Conservation (phyloP, 1,140 invertebrate genomes). For the Apis cerana region DNA sequence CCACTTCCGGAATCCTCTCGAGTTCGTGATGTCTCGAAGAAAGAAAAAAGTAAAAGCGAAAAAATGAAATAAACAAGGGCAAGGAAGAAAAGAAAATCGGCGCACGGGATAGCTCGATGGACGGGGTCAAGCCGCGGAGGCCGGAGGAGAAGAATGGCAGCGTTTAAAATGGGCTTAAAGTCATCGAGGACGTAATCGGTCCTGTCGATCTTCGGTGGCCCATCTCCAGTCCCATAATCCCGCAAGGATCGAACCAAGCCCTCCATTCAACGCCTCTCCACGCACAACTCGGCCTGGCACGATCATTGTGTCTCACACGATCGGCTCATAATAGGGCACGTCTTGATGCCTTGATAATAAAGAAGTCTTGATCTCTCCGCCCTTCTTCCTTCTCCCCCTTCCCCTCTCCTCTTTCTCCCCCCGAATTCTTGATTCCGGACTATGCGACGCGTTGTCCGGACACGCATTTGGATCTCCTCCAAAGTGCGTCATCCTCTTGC, state of each 20-base stretch:
- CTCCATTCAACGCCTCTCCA: constrained; percentile 41
- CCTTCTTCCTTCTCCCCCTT: neutral
- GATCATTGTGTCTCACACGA: constrained; percentile 60
- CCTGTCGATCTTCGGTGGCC: constrained; percentile 64
- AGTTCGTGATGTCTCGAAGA: neutral
- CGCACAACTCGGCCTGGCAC: constrained; percentile 26
- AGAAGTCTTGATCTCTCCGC: constrained; percentile 22
- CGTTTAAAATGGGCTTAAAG: constrained; percentile 66
- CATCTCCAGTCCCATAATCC: constrained; percentile 51
- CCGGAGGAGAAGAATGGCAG: constrained; percentile 56
- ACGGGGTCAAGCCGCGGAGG: constrained; percentile 37
- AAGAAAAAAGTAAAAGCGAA: neutral
- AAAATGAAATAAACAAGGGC: no score
- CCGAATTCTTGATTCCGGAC: neutral
- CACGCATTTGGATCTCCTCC: constrained; percentile 7
- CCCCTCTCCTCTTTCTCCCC: neutral
- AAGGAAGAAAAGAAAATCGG: constrained; percentile 37
- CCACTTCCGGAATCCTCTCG: neutral
- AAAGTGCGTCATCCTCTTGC: constrained; percentile 14
- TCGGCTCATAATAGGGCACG: constrained; percentile 60
- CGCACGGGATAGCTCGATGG: constrained; percentile 25
- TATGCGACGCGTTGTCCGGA: neutral
- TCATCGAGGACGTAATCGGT: constrained; percentile 65
- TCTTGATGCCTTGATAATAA: constrained; percentile 65
- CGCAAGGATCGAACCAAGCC: neutral